phyloP scores from a whole-genome alignment of 2,797 vertebrate genomes.

The Acestrorhynchus altus region DNA sequence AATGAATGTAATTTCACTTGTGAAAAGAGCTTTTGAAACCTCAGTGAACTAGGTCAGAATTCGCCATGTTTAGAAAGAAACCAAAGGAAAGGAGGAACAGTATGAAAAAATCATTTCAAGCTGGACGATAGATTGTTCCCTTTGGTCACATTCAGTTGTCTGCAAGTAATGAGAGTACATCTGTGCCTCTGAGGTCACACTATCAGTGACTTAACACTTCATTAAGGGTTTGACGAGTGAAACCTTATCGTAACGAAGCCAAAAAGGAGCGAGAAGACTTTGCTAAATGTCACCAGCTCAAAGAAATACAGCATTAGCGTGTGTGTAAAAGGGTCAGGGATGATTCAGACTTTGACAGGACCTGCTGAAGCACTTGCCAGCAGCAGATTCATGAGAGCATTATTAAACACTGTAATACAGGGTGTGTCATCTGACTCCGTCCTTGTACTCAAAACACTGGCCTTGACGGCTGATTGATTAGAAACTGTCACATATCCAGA shows the following conservation, averaged over 20 bases:
- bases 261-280: conserved; percentile 8
- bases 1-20: too few species aligned
- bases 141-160: too few species aligned
- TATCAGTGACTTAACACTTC: conserved; percentile 15
- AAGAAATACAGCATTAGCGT: neutral
- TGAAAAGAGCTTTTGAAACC: too few species aligned
- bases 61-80: too few species aligned
- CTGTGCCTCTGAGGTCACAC: conserved; percentile 36
- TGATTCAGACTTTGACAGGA: neutral
- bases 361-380: neutral
- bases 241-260: conserved; percentile 18
- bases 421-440: neutral
- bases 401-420: neutral
- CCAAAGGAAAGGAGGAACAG: too few species aligned
- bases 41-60: too few species aligned
- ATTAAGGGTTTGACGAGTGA: conserved; percentile 29
- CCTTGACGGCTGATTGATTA: conserved; percentile 8
- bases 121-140: too few species aligned
- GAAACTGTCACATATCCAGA: conserved; percentile 25
- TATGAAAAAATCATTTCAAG: too few species aligned
- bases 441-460: neutral
- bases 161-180: too few species aligned
- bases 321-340: neutral
- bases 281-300: conserved; percentile 13
- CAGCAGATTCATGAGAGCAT: neutral